Percentiles rank a stretch among this genome's conserved stretches.
Evolutionary conservation across 2,113 vertebrate genomes (phyloP).

Genomic region (Phalacrocorax carbo): DNA sequence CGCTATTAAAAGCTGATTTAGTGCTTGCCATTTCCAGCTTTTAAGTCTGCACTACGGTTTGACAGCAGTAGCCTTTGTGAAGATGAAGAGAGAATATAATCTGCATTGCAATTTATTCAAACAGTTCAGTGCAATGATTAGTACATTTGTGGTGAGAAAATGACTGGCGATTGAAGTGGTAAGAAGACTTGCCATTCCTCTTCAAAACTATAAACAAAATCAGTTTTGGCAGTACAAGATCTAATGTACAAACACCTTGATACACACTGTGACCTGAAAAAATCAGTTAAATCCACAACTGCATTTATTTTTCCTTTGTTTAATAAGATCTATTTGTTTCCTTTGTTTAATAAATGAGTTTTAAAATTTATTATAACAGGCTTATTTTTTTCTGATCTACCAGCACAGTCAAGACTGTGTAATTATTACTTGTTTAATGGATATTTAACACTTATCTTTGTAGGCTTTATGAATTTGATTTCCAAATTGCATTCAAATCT

Average conservation of each 20-base stretch:
- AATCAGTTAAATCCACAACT: neutral
- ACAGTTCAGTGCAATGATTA: neutral
- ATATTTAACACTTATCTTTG: neutral
- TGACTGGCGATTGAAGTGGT: neutral
- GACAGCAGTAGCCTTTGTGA: neutral
- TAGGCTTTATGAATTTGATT: neutral
- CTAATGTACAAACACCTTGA: neutral
- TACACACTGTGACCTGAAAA: neutral
- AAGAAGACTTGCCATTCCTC: neutral
- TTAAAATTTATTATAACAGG: neutral
- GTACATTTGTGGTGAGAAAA: neutral
- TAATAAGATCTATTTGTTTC: neutral
- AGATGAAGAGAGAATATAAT: neutral
- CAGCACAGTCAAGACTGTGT: neutral
- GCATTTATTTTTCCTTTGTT: neutral
- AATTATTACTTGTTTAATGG: neutral
- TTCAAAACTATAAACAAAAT: neutral
- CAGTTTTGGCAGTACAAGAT: neutral
- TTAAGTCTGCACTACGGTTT: neutral
- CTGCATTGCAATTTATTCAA: neutral
- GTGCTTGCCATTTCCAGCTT: neutral
- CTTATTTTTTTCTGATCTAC: neutral
- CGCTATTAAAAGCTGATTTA: neutral
- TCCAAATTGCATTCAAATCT: neutral
- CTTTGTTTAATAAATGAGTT: neutral